Conservation (phyloP, 1,140 invertebrate species). For the Heliconius melpomene region DNA sequence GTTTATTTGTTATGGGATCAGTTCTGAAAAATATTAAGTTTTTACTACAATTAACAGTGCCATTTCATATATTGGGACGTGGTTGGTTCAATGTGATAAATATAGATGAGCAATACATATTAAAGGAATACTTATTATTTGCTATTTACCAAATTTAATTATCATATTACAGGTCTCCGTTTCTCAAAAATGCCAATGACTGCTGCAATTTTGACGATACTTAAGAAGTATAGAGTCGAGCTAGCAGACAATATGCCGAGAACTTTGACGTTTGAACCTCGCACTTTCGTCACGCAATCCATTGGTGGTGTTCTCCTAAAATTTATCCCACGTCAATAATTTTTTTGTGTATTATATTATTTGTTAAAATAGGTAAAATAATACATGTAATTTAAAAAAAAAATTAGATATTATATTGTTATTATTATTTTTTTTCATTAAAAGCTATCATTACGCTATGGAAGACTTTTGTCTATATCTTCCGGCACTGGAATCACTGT, state of each 20-base stretch:
- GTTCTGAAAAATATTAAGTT: no score
- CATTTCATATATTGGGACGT: no score
- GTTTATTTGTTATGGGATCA: no score
- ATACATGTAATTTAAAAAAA: background rate
- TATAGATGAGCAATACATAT: no score
- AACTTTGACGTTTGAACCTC: background rate
- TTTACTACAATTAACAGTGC: no score
- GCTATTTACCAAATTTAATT: background rate
- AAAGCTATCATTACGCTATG: no score
- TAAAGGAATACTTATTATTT: no score
- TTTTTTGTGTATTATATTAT: background rate
- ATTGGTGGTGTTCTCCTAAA: background rate
- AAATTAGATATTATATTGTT: no score
- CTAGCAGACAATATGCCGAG: background rate
- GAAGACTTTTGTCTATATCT: no score
- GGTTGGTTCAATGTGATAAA: no score
- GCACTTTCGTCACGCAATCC: background rate
- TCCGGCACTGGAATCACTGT: no score
- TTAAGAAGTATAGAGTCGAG: background rate
- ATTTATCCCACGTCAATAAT: background rate
- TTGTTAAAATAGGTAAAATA: background rate
- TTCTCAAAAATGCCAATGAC: conserved; percentile 12
- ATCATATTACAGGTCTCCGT: background rate
- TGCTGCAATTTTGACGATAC: background rate
- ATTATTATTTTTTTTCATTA: no score